phyloP scores from a whole-genome alignment of 2,888 invertebrate genomes.

The Mesoligia furuncula region DNA sequence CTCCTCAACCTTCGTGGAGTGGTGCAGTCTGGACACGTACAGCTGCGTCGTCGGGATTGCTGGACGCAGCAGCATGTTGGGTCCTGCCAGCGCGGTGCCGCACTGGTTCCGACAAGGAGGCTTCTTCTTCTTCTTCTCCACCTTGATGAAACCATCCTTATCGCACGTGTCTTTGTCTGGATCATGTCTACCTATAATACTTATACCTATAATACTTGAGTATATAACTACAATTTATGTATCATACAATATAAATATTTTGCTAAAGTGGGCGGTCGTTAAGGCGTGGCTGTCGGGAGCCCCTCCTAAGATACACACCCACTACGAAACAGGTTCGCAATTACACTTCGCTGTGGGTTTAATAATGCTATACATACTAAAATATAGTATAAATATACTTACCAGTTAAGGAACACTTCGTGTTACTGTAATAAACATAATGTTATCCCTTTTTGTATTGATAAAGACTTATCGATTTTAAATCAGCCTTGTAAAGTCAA shows the following conservation, averaged over 20 bases:
- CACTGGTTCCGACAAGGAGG: too few species aligned
- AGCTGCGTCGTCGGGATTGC: too few species aligned
- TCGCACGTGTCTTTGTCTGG: too few species aligned
- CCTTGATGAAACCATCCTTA: too few species aligned
- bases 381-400: slow-evolving; percentile 38
- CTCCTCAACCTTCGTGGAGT: too few species aligned
- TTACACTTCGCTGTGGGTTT: slow-evolving; percentile 66
- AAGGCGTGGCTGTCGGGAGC: slow-evolving; percentile 78
- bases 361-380: slow-evolving; percentile 46
- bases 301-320: slow-evolving; percentile 75
- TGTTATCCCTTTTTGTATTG: neutral
- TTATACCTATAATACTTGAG: slow-evolving; percentile 40
- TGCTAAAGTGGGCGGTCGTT: slow-evolving; percentile 70
- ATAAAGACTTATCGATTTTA: neutral
- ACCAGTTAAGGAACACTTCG: neutral
- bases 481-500: neutral
- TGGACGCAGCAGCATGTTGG: too few species aligned
- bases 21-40: too few species aligned
- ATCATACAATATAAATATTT: slow-evolving; percentile 57
- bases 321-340: slow-evolving; percentile 81
- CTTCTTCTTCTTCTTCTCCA: too few species aligned
- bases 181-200: too few species aligned
- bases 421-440: neutral
- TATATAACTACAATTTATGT: slow-evolving; percentile 58
- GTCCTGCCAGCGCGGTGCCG: too few species aligned